Conservation (phyloP, 2,797 vertebrate species). For the Centropyge bicolor region DNA sequence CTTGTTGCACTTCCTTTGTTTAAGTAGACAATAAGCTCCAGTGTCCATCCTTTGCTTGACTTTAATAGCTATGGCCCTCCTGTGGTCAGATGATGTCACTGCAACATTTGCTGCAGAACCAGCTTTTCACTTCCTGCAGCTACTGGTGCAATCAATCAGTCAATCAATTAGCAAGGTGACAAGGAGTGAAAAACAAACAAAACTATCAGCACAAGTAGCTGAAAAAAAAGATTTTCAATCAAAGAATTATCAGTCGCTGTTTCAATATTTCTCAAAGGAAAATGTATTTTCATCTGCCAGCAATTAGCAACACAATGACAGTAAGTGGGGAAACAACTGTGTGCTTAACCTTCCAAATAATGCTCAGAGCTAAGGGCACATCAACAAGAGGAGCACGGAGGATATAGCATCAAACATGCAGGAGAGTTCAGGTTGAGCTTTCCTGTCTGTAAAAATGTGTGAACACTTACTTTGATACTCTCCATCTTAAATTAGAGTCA, state of each 20-base stretch:
- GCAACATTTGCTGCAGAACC: not conserved
- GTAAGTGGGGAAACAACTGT: not conserved
- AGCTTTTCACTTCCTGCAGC: not conserved
- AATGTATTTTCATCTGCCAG: not conserved
- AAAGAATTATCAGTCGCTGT: not conserved
- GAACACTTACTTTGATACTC: not conserved
- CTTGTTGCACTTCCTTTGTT: conserved; percentile 7
- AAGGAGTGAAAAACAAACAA: not conserved
- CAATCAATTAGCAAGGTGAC: not conserved
- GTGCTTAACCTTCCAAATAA: conserved; percentile 9
- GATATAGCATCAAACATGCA: not conserved
- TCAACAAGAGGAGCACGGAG: not conserved
- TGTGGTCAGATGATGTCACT: conserved; percentile 25
- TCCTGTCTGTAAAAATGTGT: not conserved
- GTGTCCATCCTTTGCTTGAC: not conserved
- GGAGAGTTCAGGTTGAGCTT: not conserved
- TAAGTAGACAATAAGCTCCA: not conserved
- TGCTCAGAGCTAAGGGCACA: not conserved
- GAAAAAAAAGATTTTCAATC: not conserved
- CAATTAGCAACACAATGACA: not conserved
- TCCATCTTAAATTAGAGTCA: not conserved
- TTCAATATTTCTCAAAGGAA: not conserved
- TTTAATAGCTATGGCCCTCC: conserved; percentile 7
- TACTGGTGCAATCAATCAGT: not conserved
- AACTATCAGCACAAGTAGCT: not conserved